Evolutionary conservation across 2,797 vertebrate species (phyloP).

Genomic region (Borostomias antarcticus): DNA sequence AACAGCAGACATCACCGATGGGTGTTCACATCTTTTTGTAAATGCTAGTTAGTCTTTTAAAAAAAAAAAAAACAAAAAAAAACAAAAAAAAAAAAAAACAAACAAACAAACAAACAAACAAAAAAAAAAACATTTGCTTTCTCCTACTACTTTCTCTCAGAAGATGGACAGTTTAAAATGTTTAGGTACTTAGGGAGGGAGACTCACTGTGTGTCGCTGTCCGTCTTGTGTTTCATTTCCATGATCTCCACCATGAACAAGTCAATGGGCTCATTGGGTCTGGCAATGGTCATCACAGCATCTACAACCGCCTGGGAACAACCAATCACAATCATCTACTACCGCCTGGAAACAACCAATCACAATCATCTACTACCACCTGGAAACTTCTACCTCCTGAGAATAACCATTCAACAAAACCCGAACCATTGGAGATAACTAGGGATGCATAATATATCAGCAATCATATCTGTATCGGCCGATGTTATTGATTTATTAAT

Average conservation of each 20-base stretch:
- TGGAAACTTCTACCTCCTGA: constrained; percentile 96
- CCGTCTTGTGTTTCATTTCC: constrained; percentile 99
- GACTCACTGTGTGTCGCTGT: constrained; percentile 93
- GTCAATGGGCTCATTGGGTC: constrained; percentile 90
- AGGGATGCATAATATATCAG: not conserved
- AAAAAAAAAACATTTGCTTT: no score
- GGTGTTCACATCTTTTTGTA: no score
- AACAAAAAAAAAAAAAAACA: no score
- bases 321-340: no score
- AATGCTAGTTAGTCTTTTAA: no score
- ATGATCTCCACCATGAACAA: constrained; percentile 98
- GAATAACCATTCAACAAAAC: constrained; percentile 71
- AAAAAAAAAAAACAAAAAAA: no score
- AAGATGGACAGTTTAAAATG: no score
- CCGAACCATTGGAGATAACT: constrained; percentile 82
- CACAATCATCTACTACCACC: constrained; percentile 96
- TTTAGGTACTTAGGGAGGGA: not conserved
- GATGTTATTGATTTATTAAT: no score
- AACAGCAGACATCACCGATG: no score
- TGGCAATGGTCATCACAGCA: constrained; percentile 87
- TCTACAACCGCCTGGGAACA: constrained; percentile 90
- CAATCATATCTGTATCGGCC: no score
- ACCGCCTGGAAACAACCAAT: constrained; percentile 98
- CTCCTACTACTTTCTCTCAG: no score
- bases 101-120: no score